Evolutionary conservation across 2,113 vertebrate genomes (phyloP).

Genomic region (Cyprinus carpio): DNA sequence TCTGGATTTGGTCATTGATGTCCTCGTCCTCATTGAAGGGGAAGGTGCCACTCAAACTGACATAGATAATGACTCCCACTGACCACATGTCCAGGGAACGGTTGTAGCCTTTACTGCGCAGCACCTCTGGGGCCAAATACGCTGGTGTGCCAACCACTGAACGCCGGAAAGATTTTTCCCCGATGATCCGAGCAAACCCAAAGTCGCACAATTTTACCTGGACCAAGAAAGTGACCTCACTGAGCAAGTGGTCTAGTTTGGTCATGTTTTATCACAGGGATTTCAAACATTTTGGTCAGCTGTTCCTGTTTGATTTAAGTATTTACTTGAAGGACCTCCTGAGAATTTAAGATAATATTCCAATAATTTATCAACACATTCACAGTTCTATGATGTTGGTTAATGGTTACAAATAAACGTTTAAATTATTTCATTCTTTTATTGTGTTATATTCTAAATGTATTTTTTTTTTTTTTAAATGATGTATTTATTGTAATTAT

Average conservation of each 20-base stretch:
- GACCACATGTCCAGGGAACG: constrained; percentile 99
- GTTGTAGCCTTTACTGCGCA: constrained; percentile 97
- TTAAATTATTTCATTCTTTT: no score
- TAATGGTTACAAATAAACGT: no score
- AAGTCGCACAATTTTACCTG: constrained; percentile 98
- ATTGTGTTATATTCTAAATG: no score
- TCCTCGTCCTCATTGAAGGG: constrained; percentile 98
- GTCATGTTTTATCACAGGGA: neutral
- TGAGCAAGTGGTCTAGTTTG: neutral
- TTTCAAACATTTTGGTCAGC: neutral
- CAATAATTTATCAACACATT: neutral
- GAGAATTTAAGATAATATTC: neutral
- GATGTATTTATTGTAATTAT: no score
- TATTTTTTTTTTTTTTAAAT: no score
- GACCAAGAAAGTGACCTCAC: neutral
- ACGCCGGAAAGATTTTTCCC: constrained; percentile 94
- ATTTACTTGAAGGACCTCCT: no score
- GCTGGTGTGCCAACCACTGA: constrained; percentile 96
- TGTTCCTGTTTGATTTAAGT: neutral
- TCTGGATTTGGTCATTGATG: constrained; percentile 98
- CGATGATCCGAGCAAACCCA: constrained; percentile 96
- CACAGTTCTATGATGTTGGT: no score
- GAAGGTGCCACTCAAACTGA: constrained; percentile 96
- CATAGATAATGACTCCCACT: constrained; percentile 95
- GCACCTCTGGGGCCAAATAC: constrained; percentile 93